phyloP scores from a whole-genome alignment of 2,797 vertebrate genomes.

The Protonibea diacanthus region DNA sequence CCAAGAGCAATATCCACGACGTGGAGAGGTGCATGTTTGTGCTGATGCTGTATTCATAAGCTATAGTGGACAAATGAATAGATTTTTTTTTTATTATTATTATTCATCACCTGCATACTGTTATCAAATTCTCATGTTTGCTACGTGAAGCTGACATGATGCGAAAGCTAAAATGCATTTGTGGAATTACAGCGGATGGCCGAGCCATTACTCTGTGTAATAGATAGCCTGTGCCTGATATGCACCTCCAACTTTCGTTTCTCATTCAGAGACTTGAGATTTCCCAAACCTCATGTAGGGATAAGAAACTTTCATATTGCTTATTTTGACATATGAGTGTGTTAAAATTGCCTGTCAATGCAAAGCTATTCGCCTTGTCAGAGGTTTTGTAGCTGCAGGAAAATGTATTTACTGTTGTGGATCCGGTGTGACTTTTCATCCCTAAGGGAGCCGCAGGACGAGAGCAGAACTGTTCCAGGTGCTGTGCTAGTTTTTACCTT shows the following conservation, averaged over 20 bases:
- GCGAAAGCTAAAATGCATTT: constrained; percentile 72
- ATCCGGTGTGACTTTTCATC: constrained; percentile 50
- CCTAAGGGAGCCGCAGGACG: constrained; percentile 12
- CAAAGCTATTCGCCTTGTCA: constrained; percentile 67
- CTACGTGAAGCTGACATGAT: constrained; percentile 62
- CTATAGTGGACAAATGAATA: constrained; percentile 69
- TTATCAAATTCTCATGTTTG: constrained; percentile 80
- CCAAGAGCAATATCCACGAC: constrained; percentile 67
- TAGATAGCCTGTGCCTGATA: constrained; percentile 71
- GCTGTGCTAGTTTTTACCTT: neutral
- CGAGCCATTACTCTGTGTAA: constrained; percentile 60
- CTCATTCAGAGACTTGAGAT: constrained; percentile 60
- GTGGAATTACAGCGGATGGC: constrained; percentile 64
- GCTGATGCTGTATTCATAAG: constrained; percentile 51
- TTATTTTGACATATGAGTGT: constrained; percentile 71
- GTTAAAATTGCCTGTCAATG: constrained; percentile 69
- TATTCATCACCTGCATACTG: constrained; percentile 74
- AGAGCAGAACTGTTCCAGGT: constrained; percentile 29
- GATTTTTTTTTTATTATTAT: constrained; percentile 70
- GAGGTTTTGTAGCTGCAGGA: constrained; percentile 37
- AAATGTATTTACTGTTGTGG: constrained; percentile 70
- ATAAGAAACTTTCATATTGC: constrained; percentile 70
- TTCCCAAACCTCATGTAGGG: constrained; percentile 62
- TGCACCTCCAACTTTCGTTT: constrained; percentile 68
- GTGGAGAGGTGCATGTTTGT: constrained; percentile 68